Base-by-base conservation (phyloP, 1,140 invertebrate species). In the Zaprionus davidi region DNA sequence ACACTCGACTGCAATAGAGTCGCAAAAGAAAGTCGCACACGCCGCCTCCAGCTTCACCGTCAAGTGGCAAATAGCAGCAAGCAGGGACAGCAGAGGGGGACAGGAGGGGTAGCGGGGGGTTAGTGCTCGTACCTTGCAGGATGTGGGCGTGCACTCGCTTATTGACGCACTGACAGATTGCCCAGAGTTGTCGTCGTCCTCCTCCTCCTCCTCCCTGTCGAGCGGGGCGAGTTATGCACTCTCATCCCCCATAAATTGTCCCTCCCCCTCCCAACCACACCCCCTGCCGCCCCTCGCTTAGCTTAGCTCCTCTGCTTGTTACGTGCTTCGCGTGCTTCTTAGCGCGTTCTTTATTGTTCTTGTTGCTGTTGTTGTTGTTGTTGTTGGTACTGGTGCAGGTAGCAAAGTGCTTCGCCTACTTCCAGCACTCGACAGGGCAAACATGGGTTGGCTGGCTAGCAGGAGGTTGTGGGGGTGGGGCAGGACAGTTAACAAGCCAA, bases 21-120 rank as follows among this genome's bases (percentile, higher is more conserved):
- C 41, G 12, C 41, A 70, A 74, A 74, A 63, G 58, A 75, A 75
- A 75, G 59, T 63, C 62, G 31, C 31, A 34, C 22, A 62, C 68
- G 58, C 68, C 63, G 24, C 62, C 28, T 15, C 53, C 34, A 17
- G 20, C 31, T 22, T 20, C 44, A n/a, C 41, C 24, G 28, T 13
- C 62, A 22, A 41, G 26, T 46, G 41, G 24, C 31, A 46, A 46
- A 46, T 7, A 46, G n/a, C n/a, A 17, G 41, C n/a, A 44, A 44
- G 41, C 41, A 17, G 2, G 41, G 6, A 44, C 1, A 15, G n/a
- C n/a, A 9, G n/a, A 13, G 15, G 38, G 15, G 41, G n/a, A 3
- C 2, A 31, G 31, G 0, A 3, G n/a, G 38, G n/a, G 7, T 9
- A 7, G 2, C 5, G n/a, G 41, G 15, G 4, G 1, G 38, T 41